Conservation (phyloP, 2,113 vertebrate genomes). For the Syngnathus scovelli region DNA sequence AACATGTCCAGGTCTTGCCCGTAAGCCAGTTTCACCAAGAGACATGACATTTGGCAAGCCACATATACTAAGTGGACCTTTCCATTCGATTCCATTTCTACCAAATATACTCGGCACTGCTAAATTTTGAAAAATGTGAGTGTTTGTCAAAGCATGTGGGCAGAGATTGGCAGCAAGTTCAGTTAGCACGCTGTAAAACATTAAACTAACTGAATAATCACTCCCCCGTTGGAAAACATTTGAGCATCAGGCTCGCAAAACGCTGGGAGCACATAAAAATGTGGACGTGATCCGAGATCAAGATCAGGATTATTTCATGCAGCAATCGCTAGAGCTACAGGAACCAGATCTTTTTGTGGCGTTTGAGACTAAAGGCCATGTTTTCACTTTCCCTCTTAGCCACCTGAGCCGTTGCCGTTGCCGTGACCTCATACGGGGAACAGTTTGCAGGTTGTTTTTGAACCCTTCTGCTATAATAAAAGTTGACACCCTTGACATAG, state of each 20-base stretch:
- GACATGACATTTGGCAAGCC: no score
- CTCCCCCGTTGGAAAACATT: neutral
- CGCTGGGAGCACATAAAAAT: neutral
- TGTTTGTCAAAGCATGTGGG: neutral
- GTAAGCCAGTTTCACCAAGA: no score
- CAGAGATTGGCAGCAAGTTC: neutral
- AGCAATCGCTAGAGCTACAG: neutral
- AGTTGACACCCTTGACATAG: constrained; percentile 43
- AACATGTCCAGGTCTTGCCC: no score
- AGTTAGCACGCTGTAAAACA: neutral
- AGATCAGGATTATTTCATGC: neutral
- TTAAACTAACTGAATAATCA: neutral
- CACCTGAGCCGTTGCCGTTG: neutral
- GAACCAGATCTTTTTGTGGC: neutral
- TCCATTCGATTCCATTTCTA: no score
- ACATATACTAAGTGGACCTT: no score
- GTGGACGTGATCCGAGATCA: neutral
- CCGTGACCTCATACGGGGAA: constrained; percentile 11
- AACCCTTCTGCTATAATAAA: constrained; percentile 31
- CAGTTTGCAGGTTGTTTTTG: constrained; percentile 16
- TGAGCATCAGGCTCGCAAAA: neutral
- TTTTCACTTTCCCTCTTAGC: constrained; percentile 3
- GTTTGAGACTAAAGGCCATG: neutral
- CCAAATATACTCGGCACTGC: no score
- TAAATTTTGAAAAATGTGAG: no score